A percentile compares a stretch with the other conserved stretches of the same genome.
These are phyloP conservation scores for Alligator mississippiensis DNA, from an alignment of 2,113 vertebrate species.

Conservation along the genomic window DNA sequence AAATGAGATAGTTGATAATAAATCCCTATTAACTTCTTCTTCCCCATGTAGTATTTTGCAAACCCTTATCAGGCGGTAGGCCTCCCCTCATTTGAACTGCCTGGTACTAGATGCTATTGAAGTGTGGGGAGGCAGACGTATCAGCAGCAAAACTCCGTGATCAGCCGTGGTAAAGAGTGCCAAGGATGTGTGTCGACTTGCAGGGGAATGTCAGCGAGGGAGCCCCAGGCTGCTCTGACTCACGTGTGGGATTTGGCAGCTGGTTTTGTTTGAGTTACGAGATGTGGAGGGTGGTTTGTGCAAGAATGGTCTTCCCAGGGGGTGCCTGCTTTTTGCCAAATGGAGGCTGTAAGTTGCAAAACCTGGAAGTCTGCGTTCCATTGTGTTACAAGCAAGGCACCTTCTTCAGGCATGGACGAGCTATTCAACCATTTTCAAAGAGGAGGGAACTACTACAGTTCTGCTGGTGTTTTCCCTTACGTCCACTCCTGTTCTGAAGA, in stretches of 20 bases:
- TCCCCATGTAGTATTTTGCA: too few relatives aligned
- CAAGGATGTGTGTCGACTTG: neutral
- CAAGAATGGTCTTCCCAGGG: neutral
- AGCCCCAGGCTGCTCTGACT: neutral
- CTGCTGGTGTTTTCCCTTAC: too few relatives aligned
- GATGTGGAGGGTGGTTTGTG: neutral
- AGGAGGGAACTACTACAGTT: too few relatives aligned
- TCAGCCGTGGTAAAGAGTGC: neutral
- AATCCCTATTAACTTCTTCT: too few relatives aligned
- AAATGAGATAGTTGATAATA: too few relatives aligned
- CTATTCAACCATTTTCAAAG: too few relatives aligned
- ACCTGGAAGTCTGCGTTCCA: neutral
- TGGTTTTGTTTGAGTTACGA: neutral
- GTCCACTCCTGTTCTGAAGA: too few relatives aligned
- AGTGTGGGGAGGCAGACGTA: neutral
- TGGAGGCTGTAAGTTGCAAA: neutral
- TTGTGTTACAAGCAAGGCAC: neutral
- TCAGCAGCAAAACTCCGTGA: neutral
- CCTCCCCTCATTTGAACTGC: neutral
- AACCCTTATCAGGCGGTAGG: neutral
- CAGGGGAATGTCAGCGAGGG: neutral
- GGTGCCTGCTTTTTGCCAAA: neutral
- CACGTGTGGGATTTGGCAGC: neutral
- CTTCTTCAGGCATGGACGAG: neutral
- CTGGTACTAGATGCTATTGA: neutral